Conservation (phyloP, 2,888 invertebrate species). For the Chymomyza caudatula region DNA sequence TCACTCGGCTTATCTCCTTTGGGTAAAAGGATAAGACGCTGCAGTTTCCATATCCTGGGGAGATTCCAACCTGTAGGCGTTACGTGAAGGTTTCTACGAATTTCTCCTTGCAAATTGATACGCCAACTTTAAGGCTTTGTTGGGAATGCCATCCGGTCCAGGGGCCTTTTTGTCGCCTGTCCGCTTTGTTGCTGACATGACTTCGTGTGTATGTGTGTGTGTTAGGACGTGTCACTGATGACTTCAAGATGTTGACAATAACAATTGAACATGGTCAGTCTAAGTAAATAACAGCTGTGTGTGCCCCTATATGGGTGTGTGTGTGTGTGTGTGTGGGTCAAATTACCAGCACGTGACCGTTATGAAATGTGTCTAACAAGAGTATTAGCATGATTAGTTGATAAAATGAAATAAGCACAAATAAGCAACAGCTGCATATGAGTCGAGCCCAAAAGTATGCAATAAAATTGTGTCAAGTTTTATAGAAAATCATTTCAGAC, state of each 20-base stretch:
- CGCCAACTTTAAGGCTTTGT: no score
- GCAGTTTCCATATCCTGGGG: no score
- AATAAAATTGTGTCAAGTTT: conserved; percentile 54
- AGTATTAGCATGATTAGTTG: conserved; percentile 61
- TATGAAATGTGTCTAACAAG: conserved; percentile 34
- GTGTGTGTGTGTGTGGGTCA: conserved; percentile 46
- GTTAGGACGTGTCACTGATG: conserved; percentile 49
- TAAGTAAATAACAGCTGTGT: neutral
- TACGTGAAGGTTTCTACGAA: no score
- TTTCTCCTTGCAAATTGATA: no score
- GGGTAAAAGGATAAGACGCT: no score
- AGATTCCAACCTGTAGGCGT: no score
- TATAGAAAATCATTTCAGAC: neutral
- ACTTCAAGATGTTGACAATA: conserved; percentile 69
- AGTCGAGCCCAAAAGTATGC: conserved; percentile 52
- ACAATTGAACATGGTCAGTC: conserved; percentile 47
- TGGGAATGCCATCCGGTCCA: no score
- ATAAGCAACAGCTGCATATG: conserved; percentile 55
- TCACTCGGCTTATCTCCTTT: no score
- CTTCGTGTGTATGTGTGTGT: neutral
- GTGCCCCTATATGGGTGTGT: neutral
- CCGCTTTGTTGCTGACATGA: no score
- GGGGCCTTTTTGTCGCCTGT: no score
- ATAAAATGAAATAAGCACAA: conserved; percentile 3
- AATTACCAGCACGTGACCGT: conserved; percentile 61